Base-by-base conservation (phyloP, 2,797 vertebrate species). In the Karalla daura region DNA sequence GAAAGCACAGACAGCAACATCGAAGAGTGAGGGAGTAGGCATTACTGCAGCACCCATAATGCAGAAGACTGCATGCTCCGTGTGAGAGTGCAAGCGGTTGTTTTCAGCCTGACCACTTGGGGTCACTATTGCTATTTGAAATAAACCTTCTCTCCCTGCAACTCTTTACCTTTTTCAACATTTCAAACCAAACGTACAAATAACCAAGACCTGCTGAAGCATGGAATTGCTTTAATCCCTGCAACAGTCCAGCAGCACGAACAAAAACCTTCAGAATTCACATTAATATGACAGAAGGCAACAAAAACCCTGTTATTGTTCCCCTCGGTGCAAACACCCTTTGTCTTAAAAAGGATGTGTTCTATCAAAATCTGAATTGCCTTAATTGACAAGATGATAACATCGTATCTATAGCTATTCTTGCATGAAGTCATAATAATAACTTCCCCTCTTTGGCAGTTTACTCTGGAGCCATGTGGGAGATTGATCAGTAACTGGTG, bases 81-180 rank as follows among this genome's bases (percentile, higher is more conserved):
- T n/a, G n/a, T n/a, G 2, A 1, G 21, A 18, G 15, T 49, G 24
- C 6, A 49, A 17, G 7, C 14, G n/a, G 56, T 53, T 3, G 33
- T 81, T 84, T 54, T 59, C 33, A 77, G 21, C 3, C 8, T 64
- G 53, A 72, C 86, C 92, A 93, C 89, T 85, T 83, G 92, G 83
- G 80, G 91, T 10, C 92, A 92, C 84, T 91, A 69, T 92, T 79
- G 76, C 51, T 63, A 71, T 85, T 76, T 84, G 49, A 24, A 13
- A 77, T 27, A 8, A 32, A n/a, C 12, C 36, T 18, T n/a, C 33
- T 2, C 1, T 17, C 14, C 25, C 32, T 11, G 33, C 25, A 50
- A 7, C 36, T 44, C 15, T 44, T 24, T 30, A 8, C n/a, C 7
- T 44, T 79, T 56, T 69, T 23, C 23, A 69, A 50, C 52, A 62